These are phyloP conservation scores for Volucella inflata DNA, from an alignment of 2,888 invertebrate genomes.

Conservation along the genomic window DNA sequence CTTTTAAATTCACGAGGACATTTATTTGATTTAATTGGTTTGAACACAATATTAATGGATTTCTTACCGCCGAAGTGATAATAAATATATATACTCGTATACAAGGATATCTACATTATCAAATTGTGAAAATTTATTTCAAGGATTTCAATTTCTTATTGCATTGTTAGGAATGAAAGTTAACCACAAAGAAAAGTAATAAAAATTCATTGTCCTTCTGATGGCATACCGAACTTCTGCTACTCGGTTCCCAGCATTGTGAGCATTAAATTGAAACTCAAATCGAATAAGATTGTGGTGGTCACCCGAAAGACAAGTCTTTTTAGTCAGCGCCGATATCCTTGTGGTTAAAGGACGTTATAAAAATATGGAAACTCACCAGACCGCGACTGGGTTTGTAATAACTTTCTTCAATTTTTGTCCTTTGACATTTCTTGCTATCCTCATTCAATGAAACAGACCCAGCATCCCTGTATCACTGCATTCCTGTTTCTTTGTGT, in stretches of 20 bases:
- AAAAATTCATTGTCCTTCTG: constrained; percentile 60
- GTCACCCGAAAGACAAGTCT: constrained; percentile 8
- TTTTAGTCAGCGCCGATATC: constrained; percentile 12
- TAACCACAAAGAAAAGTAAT: constrained; percentile 53
- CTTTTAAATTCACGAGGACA: constrained; percentile 42
- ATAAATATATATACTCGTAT: no score
- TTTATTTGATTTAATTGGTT: constrained; percentile 54
- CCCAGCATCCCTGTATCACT: not conserved
- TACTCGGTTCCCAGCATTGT: constrained; percentile 9
- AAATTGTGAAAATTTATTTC: constrained; percentile 33
- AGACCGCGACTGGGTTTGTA: constrained; percentile 61
- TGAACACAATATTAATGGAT: constrained; percentile 37
- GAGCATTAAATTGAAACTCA: constrained; percentile 42
- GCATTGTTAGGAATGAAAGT: not conserved
- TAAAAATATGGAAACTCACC: constrained; percentile 62
- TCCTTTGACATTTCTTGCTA: constrained; percentile 50
- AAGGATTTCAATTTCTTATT: constrained; percentile 14
- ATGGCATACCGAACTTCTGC: constrained; percentile 45
- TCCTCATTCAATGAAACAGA: constrained; percentile 30
- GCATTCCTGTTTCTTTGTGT: not conserved
- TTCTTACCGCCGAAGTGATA: not conserved
- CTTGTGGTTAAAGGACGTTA: constrained; percentile 2
- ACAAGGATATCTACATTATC: constrained; percentile 28
- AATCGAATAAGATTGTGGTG: constrained; percentile 63
- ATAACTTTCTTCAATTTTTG: constrained; percentile 56